Evolutionary conservation across 2,113 vertebrate species (phyloP).

Genomic region (Maccullochella peelii): DNA sequence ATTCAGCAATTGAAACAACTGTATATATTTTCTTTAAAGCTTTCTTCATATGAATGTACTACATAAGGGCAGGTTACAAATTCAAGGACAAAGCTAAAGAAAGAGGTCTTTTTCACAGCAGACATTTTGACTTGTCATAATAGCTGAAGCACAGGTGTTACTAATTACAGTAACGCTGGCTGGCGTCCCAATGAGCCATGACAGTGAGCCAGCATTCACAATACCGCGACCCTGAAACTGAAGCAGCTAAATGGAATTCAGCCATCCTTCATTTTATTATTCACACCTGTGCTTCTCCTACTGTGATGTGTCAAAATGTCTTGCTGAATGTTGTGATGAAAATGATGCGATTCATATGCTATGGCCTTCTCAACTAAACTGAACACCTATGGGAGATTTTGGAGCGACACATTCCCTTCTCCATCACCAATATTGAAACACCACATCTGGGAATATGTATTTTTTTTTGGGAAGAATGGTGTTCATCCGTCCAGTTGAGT

Average conservation of each 20-base stretch:
- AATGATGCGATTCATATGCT: background rate
- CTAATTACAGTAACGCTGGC: background rate
- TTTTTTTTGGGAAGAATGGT: no score
- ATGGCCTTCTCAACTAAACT: background rate
- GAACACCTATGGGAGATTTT: background rate
- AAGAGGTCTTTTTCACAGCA: background rate
- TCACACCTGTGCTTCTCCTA: background rate
- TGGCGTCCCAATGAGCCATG: background rate
- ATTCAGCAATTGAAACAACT: slow-evolving; percentile 10
- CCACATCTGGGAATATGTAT: no score
- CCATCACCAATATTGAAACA: background rate
- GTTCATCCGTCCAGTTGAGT: no score
- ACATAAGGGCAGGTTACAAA: background rate
- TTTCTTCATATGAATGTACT: background rate
- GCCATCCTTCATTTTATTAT: background rate
- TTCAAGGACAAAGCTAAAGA: background rate
- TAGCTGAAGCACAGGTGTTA: background rate
- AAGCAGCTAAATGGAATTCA: background rate
- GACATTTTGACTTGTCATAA: background rate
- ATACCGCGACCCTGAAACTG: background rate
- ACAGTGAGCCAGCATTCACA: background rate
- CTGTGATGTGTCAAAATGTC: background rate
- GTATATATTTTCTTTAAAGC: slow-evolving; percentile 1
- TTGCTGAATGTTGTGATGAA: background rate
- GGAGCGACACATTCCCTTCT: background rate